Percentiles rank a stretch among this genome's conserved stretches.
These are phyloP conservation scores for Eptesicus fuscus DNA, from an alignment of 2,113 vertebrate genomes.

Conservation along the genomic window DNA sequence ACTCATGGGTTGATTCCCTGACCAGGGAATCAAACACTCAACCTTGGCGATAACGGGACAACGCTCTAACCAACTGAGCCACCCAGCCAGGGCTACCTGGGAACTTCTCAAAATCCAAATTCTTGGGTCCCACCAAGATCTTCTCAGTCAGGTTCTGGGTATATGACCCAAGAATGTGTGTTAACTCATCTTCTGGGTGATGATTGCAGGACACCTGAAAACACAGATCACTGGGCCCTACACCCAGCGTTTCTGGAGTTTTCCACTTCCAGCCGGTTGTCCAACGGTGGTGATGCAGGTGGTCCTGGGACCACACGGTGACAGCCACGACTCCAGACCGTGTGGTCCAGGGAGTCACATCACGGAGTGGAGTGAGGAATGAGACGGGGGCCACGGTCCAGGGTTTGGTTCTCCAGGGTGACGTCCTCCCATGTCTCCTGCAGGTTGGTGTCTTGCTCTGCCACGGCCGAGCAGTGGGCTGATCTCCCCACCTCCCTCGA, in stretches of 20 bases:
- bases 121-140: background rate
- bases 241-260: background rate
- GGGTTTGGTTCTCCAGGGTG: background rate
- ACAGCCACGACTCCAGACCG: too few relatives aligned
- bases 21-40: too few relatives aligned
- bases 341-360: background rate
- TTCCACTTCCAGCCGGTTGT: background rate
- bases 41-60: too few relatives aligned
- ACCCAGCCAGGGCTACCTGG: too few relatives aligned
- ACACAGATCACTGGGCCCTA: background rate
- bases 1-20: too few relatives aligned
- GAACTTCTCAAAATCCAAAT: background rate
- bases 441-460: background rate
- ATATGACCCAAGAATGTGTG: background rate
- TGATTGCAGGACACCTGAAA: background rate
- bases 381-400: fast-evolving
- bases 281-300: fast-evolving
- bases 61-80: too few relatives aligned
- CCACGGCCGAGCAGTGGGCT: background rate
- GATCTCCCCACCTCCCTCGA: background rate
- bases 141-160: background rate
- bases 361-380: background rate
- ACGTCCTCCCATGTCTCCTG: background rate
- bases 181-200: background rate
- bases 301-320: background rate